Evolutionary conservation across 2,888 invertebrate species (phyloP).

Genomic region (Notocelia uddmanniana): DNA sequence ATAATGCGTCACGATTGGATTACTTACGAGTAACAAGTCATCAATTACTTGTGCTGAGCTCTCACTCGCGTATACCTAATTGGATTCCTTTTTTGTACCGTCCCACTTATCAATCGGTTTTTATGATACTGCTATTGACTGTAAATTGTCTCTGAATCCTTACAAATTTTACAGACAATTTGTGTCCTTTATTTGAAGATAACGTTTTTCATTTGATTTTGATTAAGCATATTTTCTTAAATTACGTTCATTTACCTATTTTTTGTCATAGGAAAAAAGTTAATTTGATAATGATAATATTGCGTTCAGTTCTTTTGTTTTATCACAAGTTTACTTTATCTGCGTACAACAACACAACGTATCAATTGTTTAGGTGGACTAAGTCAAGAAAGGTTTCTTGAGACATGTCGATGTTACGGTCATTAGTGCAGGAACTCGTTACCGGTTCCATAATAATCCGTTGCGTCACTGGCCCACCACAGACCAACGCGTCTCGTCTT

Average conservation of each 20-base stretch:
- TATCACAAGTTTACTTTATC: too few relatives aligned
- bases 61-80: slow-evolving; percentile 38
- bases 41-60: slow-evolving; percentile 59
- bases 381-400: too few relatives aligned
- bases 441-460: slow-evolving; percentile 31
- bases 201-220: slow-evolving; percentile 10
- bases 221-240: background rate
- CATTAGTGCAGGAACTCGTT: slow-evolving; percentile 41
- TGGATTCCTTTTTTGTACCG: slow-evolving; percentile 43
- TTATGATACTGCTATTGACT: slow-evolving; percentile 33
- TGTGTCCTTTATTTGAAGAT: slow-evolving; percentile 5
- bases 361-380: too few relatives aligned
- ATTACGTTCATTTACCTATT: too few relatives aligned
- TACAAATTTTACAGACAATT: slow-evolving; percentile 44
- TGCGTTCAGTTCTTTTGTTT: too few relatives aligned
- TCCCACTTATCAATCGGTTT: slow-evolving; percentile 31
- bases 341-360: too few relatives aligned
- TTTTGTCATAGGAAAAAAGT: background rate
- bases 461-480: slow-evolving; percentile 34
- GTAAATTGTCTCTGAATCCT: slow-evolving; percentile 47
- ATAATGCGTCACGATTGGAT: slow-evolving; percentile 67
- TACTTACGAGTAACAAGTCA: slow-evolving; percentile 68
- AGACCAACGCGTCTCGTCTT: slow-evolving; percentile 3
- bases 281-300: background rate
- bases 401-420: slow-evolving; percentile 37